A percentile compares a stretch with the other conserved stretches of the same genome.
Evolutionary conservation across 2,113 vertebrate genomes (phyloP).

Genomic region (Amphilophus citrinellus): DNA sequence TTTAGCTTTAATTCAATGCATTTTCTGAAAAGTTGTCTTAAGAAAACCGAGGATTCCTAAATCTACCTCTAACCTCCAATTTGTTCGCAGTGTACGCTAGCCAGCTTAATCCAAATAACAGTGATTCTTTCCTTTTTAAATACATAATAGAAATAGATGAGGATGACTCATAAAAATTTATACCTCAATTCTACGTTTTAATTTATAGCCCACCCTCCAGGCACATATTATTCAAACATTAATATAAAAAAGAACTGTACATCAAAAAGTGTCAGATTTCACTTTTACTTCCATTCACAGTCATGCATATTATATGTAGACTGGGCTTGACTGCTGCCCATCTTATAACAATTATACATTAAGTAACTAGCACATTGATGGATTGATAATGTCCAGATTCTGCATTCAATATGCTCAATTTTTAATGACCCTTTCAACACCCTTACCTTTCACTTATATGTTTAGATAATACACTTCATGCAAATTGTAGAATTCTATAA

Average conservation of each 20-base stretch:
- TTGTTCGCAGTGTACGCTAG: slow-evolving; percentile 69
- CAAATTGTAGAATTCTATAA: slow-evolving; percentile 95
- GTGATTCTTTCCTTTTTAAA: slow-evolving; percentile 97
- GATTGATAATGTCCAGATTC: slow-evolving; percentile 87
- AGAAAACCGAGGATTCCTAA: slow-evolving; percentile 37
- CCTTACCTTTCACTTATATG: slow-evolving; percentile 87
- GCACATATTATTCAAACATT: slow-evolving; percentile 99
- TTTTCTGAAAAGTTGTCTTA: slow-evolving; percentile 14
- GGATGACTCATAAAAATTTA: slow-evolving; percentile 97
- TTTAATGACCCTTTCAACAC: slow-evolving; percentile 90
- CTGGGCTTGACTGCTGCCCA: slow-evolving; percentile 81
- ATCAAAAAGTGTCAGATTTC: slow-evolving; percentile 90
- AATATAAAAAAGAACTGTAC: slow-evolving; percentile 98
- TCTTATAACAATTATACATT: slow-evolving; percentile 91
- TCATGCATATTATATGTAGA: slow-evolving; percentile 91
- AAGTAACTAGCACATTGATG: slow-evolving; percentile 89
- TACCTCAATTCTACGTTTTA: slow-evolving; percentile 93
- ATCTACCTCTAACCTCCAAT: slow-evolving; percentile 40
- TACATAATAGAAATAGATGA: slow-evolving; percentile 96
- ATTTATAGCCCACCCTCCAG: slow-evolving; percentile 95
- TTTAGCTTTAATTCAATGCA: background rate
- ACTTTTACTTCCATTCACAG: slow-evolving; percentile 83
- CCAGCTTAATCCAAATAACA: slow-evolving; percentile 74
- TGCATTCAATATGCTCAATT: slow-evolving; percentile 86
- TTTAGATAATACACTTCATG: slow-evolving; percentile 96